Evolutionary conservation across 2,888 invertebrate species (phyloP).

Genomic region (Napeogenes sylphis): DNA sequence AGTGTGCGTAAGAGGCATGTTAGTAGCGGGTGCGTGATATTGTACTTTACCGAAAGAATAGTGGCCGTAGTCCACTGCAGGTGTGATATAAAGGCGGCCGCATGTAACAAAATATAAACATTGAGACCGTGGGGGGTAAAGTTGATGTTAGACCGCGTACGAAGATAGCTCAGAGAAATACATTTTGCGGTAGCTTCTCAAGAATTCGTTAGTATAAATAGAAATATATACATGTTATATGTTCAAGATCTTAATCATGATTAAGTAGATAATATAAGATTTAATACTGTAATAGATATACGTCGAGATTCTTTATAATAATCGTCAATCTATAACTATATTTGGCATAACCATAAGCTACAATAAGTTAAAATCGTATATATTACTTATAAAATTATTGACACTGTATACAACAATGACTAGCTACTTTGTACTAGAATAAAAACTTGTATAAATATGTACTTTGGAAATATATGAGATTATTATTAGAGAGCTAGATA

Average conservation of each 20-base stretch:
- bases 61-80: conserved; percentile 81
- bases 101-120: conserved; percentile 78
- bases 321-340: conserved; percentile 11
- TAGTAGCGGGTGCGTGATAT: conserved; percentile 80
- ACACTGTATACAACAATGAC: conserved; percentile 49
- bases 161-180: conserved; percentile 1
- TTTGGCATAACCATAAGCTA: conserved; percentile 23
- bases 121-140: conserved; percentile 48
- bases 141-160: neutral
- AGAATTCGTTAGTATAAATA: conserved; percentile 17
- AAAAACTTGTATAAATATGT: conserved; percentile 21
- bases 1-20: conserved; percentile 67
- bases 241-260: neutral
- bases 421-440: conserved; percentile 69
- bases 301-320: conserved; percentile 7
- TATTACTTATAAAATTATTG: conserved; percentile 20
- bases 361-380: conserved; percentile 18
- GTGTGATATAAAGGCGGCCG: conserved; percentile 77
- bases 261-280: neutral
- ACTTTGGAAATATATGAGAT: conserved; percentile 21
- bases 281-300: neutral
- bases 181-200: conserved; percentile 13
- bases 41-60: conserved; percentile 84
- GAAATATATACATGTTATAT: conserved; percentile 9
- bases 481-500: conserved; percentile 45